Conservation (phyloP, 1,140 invertebrate genomes). For the Papilio polytes region DNA sequence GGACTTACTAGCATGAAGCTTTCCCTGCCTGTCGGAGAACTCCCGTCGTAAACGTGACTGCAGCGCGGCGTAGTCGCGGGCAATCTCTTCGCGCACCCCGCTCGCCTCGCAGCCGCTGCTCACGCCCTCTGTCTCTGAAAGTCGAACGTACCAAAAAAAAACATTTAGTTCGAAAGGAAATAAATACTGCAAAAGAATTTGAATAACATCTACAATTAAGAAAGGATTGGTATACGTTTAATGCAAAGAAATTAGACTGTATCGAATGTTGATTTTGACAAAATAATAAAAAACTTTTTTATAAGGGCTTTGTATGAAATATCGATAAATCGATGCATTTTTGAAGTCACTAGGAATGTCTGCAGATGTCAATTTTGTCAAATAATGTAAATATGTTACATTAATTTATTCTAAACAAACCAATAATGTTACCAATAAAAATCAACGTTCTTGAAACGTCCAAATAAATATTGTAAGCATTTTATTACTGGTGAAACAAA, state of each 20-base stretch:
- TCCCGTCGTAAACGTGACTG: constrained; percentile 74
- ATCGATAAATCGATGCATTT: not conserved
- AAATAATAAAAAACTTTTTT: no score
- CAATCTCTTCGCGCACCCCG: constrained; percentile 72
- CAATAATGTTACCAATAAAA: not conserved
- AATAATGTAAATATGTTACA: not conserved
- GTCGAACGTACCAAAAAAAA: not conserved
- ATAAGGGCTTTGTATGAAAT: not conserved
- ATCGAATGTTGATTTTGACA: no score
- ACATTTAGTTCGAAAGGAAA: not conserved
- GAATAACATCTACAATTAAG: not conserved
- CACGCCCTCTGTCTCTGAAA: constrained; percentile 76
- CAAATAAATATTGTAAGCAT: constrained; percentile 6
- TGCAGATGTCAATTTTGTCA: not conserved
- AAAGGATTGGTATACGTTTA: no score
- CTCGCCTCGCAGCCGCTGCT: constrained; percentile 76
- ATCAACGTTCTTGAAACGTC: not conserved
- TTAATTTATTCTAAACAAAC: not conserved
- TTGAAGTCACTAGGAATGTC: constrained; percentile 30
- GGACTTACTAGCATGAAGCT: constrained; percentile 54
- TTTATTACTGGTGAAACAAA: not conserved
- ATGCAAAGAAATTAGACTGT: no score
- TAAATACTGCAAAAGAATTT: not conserved
- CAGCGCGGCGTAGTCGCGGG: constrained; percentile 76
- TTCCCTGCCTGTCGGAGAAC: constrained; percentile 74